Evolutionary conservation across 2,888 invertebrate species (phyloP).

Genomic region (Romanomermis culicivorax): DNA sequence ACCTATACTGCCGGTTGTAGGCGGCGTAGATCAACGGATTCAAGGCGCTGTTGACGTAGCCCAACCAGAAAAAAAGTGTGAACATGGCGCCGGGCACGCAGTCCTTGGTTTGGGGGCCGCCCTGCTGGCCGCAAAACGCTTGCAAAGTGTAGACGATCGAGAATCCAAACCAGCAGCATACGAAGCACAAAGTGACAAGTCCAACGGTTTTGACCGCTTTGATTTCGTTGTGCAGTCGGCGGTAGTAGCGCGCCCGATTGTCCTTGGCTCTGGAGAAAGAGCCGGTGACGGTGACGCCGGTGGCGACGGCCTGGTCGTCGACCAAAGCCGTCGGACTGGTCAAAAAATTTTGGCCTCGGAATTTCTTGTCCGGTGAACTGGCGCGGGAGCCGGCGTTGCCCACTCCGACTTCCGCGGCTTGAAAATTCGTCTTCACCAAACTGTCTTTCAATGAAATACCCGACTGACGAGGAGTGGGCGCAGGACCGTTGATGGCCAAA

Average conservation of each 20-base stretch:
- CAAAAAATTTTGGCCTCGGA: neutral
- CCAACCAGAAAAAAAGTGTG: slow-evolving; percentile 7
- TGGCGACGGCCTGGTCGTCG: neutral
- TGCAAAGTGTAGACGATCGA: slow-evolving; percentile 67
- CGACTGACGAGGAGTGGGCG: too few relatives aligned
- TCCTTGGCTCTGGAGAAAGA: too few relatives aligned
- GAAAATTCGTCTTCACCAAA: too few relatives aligned
- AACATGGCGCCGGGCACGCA: neutral
- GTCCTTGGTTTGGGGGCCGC: slow-evolving; percentile 28
- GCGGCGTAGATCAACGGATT: slow-evolving; percentile 10
- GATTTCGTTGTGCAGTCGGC: slow-evolving; percentile 63
- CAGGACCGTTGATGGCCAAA: too few relatives aligned
- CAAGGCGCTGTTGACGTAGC: slow-evolving; percentile 8
- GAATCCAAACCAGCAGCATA: slow-evolving; percentile 83
- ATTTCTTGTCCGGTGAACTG: neutral
- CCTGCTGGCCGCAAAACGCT: slow-evolving; percentile 52
- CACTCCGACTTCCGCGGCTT: too few relatives aligned
- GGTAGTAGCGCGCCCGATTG: too few relatives aligned
- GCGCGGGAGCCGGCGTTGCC: too few relatives aligned
- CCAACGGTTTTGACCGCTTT: slow-evolving; percentile 89
- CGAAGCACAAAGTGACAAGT: slow-evolving; percentile 82
- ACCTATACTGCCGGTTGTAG: slow-evolving; percentile 2
- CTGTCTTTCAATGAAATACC: too few relatives aligned
- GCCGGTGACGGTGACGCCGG: neutral
- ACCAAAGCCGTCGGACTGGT: neutral